Evolutionary conservation across 2,888 invertebrate species (phyloP).

Genomic region (Dicyrtomina minuta): DNA sequence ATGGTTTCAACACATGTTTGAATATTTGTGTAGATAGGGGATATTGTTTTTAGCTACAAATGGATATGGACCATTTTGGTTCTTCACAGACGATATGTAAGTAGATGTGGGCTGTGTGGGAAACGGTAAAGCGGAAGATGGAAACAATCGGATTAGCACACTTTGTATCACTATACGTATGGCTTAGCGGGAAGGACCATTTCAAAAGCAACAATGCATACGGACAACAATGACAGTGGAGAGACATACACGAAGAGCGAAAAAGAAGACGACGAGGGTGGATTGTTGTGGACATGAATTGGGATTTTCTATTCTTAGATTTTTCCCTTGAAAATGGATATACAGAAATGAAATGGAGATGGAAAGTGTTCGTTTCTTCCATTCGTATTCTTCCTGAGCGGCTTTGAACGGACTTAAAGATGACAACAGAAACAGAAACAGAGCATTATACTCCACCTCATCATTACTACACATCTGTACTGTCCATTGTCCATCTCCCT

Average conservation of each 20-base stretch:
- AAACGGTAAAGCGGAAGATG: neutral
- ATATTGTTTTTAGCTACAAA: no score
- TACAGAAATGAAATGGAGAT: neutral
- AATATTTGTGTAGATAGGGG: no score
- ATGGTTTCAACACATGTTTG: no score
- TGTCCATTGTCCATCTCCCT: no score
- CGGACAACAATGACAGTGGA: conserved; percentile 1
- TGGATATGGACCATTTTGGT: no score
- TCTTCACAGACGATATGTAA: neutral
- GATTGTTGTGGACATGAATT: no score
- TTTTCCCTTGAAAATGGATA: neutral
- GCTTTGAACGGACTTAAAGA: neutral
- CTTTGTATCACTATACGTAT: neutral
- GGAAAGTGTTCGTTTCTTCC: neutral
- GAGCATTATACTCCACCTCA: neutral
- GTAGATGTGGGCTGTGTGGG: neutral
- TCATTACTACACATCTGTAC: no score
- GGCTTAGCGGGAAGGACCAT: no score
- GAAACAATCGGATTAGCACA: conserved; percentile 27
- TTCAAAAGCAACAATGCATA: neutral
- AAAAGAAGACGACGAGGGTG: no score
- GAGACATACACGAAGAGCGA: neutral
- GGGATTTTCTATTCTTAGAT: no score
- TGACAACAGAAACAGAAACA: neutral
- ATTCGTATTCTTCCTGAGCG: no score